Evolutionary conservation across 2,797 vertebrate species (phyloP).

Genomic region (Rallus crepitans): DNA sequence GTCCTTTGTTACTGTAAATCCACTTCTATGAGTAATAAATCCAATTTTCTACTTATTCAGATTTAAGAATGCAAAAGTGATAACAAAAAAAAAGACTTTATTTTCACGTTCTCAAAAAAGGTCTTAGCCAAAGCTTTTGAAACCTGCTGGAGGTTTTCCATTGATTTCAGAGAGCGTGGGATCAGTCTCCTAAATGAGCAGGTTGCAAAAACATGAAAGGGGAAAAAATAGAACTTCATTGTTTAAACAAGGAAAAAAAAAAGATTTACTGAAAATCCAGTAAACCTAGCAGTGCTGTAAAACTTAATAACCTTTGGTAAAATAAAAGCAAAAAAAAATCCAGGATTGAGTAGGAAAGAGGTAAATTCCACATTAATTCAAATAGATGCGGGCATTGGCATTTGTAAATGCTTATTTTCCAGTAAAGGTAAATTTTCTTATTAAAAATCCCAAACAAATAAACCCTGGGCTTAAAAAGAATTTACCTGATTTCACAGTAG

Average conservation of each 20-base stretch:
- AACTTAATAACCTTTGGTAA: neutral
- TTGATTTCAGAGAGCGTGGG: neutral
- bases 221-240: neutral
- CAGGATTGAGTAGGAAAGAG: neutral
- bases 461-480: neutral
- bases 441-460: neutral
- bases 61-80: conserved; percentile 10
- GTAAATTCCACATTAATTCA: neutral
- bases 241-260: neutral
- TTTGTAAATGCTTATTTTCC: neutral
- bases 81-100: neutral
- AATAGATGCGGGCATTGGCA: neutral
- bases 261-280: neutral
- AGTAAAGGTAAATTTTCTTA: neutral
- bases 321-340: neutral
- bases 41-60: conserved; percentile 14
- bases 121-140: neutral
- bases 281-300: neutral
- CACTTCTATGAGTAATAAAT: neutral
- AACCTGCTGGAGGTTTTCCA: conserved; percentile 28
- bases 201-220: neutral
- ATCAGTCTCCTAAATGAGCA: neutral
- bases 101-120: neutral
- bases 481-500: neutral
- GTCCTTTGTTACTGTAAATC: conserved; percentile 6